These are phyloP conservation scores for Psophia crepitans DNA, from an alignment of 2,113 vertebrate genomes.

Conservation along the genomic window DNA sequence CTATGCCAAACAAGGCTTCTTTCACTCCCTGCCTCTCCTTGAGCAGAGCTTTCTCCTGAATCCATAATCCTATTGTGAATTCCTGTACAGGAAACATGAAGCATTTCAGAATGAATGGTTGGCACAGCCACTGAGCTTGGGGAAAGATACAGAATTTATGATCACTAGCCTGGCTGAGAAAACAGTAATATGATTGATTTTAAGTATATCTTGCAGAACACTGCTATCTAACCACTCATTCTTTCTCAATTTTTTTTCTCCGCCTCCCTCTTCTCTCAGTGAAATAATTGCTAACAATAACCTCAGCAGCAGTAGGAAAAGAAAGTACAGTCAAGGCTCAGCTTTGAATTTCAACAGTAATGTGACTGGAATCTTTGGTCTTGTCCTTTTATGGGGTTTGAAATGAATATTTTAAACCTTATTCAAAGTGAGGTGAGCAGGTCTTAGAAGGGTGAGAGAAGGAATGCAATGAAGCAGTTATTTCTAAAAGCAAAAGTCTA, in stretches of 20 bases:
- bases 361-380: background rate
- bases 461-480: background rate
- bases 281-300: conserved; percentile 47
- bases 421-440: background rate
- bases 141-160: conserved; percentile 16
- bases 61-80: background rate
- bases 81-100: background rate
- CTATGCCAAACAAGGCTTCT: background rate
- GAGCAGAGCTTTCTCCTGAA: background rate
- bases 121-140: background rate
- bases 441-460: background rate
- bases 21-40: background rate
- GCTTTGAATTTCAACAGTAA: background rate
- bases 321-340: background rate
- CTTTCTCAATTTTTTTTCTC: background rate
- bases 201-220: conserved; percentile 46
- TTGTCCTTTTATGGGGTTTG: background rate
- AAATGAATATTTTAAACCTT: background rate
- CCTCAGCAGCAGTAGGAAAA: background rate
- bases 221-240: conserved; percentile 14
- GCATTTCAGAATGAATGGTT: background rate
- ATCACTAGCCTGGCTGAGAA: background rate
- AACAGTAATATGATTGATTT: conserved; percentile 30
- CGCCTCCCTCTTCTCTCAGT: background rate
- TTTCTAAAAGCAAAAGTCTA: background rate